Base-by-base conservation (phyloP, 2,888 invertebrate species). In the Ctena decussata region DNA sequence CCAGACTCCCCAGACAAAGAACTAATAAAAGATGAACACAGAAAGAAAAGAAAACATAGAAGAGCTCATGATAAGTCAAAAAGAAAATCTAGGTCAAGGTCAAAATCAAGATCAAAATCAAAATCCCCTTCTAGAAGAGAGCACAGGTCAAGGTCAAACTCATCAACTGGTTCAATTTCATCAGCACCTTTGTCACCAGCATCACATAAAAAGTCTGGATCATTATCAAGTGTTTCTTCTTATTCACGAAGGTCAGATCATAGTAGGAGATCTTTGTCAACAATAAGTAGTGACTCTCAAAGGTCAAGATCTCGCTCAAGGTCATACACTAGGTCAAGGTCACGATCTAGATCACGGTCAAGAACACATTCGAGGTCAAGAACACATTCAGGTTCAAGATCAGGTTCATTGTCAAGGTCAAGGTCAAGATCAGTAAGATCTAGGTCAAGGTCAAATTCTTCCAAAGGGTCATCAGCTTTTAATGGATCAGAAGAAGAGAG, bases 201-300 rank as follows among this genome's bases (percentile, higher is more conserved):
- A 27, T 81, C 87, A 15, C 60, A 72, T 44, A 77, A 77, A 27
- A 46, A 77, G 18, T 83, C 87, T 39, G 70, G 60, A 12, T 84
- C 87, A 53, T 74, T 70, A 39, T 83, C 84, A 41, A 81, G 78
- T 35, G 70, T 57, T 27, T 84, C 82, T 15, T 75, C 84, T 32
- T 75, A 82, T 69, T 85, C 85, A 24, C 77, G 74, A 12, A 80
- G 76, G 35, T 71, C 57, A 57, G 84, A 78, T 41, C 41, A 41
- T 12, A 57, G 79, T 37, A 85, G 78, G 53, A 71, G 79, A 41
- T 84, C 88, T 32, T 75, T 88, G 41, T 88, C 85, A 12, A 84
- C 88, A 0, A 88, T 88, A 35, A 88, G 88, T 75, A 85, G 85
- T 80, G 88, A 88, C 41, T 88, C 88, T 21, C 71, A 84, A n/a